These are phyloP conservation scores for Macroglossus sobrinus DNA, from an alignment of 2,113 vertebrate species.

Conservation along the genomic window DNA sequence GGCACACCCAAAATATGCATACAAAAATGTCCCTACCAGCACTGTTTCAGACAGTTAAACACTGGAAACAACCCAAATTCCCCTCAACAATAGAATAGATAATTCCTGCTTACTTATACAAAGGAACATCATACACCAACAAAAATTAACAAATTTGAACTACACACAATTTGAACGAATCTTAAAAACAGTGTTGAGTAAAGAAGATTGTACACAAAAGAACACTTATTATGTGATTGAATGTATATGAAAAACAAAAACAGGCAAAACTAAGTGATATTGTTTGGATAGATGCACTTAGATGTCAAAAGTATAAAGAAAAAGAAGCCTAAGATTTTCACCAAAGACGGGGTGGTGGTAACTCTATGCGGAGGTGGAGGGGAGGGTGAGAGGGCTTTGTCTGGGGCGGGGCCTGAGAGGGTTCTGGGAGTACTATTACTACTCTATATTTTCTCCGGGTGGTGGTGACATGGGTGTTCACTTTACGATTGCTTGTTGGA, in stretches of 20 bases:
- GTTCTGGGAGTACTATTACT: rapidly evolving
- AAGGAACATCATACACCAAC: not conserved
- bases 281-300: not conserved
- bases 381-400: rapidly evolving
- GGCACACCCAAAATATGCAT: not conserved
- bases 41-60: not conserved
- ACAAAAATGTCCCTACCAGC: not conserved
- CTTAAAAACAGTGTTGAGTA: not conserved
- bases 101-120: not conserved
- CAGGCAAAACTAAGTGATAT: not conserved
- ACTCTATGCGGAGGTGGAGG: rapidly evolving
- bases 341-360: not conserved
- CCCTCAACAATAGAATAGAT: not conserved
- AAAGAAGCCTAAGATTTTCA: not conserved
- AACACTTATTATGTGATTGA: not conserved
- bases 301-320: not conserved
- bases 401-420: no score
- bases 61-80: not conserved
- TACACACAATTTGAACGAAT: not conserved
- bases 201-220: not conserved
- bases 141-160: not conserved
- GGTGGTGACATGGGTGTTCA: not conserved
- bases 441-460: no score
- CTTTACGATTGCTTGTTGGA: not conserved
- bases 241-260: not conserved